Evolutionary conservation across 2,797 vertebrate species (phyloP), one percentile per base, ranked within the genome.

Genomic region (Austrolebias charrua): DNA sequence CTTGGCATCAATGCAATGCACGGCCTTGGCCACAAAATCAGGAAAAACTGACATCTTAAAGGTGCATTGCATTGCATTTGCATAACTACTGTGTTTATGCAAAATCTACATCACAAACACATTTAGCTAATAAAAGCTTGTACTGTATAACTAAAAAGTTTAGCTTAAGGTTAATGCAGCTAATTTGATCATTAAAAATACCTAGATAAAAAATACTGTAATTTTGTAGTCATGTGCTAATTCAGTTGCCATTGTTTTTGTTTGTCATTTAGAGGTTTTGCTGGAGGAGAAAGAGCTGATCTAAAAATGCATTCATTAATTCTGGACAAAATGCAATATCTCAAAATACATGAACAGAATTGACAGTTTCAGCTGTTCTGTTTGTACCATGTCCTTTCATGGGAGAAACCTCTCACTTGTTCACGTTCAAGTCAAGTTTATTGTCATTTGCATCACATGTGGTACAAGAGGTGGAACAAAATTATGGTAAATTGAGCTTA

Each of bases 1-100:
- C 73, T 75, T 85, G 81, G 81, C 80, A 85, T 79, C 48, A 14
- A 10, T 53, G 75, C 63, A 66, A 77, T 46, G 20, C 63, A 80
- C 76, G 64, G 71, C 75, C 76, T 82, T 81, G 83, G 85, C 75
- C 66, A 60, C 65, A 75, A 67, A 75, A 71, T 67, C 74, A 29
- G 74, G 73, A 72, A 75, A 71, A 59, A n/a, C n/a, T n/a, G n/a
- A n/a, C 76, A 70, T 84, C 83, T 90, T 83, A 84, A 84, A 86
- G 80, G 79, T 61, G 56, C 61, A 55, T 33, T 43, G 56, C 73
- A 46, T 55, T 69, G 64, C 74, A 68, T 85, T 80, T 78, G 59
- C 76, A 76, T 61, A 70, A 81, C 73, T 76, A 67, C 82, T 86
- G 68, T 79, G 66, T 83, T 73, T 78, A 51, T 69, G 52, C 57